Conservation (phyloP, 2,113 vertebrate species). For the Salvelinus namaycush region DNA sequence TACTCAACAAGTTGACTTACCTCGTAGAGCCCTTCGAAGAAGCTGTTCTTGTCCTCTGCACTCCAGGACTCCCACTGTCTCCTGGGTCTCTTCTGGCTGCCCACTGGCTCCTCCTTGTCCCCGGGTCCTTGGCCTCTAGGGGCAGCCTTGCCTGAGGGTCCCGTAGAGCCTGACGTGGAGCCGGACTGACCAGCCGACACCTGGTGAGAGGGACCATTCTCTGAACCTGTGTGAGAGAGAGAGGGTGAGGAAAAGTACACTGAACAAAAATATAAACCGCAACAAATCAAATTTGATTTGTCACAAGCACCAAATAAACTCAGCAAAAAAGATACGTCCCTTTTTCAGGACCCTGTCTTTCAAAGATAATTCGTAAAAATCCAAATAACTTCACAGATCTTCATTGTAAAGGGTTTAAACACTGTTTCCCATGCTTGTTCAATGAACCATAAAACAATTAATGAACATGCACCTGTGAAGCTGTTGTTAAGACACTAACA, state of each 20-base stretch:
- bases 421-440: too few species aligned
- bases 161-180: constrained; percentile 65
- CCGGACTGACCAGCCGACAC: constrained; percentile 75
- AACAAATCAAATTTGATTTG: too few species aligned
- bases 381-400: too few species aligned
- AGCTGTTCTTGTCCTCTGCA: constrained; percentile 97
- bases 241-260: not conserved
- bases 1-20: constrained; percentile 59
- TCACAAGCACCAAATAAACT: too few species aligned
- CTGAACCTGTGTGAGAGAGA: constrained; percentile 70
- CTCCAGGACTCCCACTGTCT: constrained; percentile 99
- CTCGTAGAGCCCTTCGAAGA: constrained; percentile 98
- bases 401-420: too few species aligned
- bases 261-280: too few species aligned
- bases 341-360: too few species aligned
- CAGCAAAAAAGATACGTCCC: too few species aligned
- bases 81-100: constrained; percentile 91
- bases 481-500: too few species aligned
- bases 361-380: too few species aligned
- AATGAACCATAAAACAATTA: too few species aligned
- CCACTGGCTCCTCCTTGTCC: constrained; percentile 94
- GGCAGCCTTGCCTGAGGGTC: constrained; percentile 78
- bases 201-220: constrained; percentile 78
- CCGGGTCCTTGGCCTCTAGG: constrained; percentile 81
- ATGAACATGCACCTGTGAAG: too few species aligned